Base-by-base conservation (phyloP, 2,113 vertebrate genomes). In the Scomber colias region DNA sequence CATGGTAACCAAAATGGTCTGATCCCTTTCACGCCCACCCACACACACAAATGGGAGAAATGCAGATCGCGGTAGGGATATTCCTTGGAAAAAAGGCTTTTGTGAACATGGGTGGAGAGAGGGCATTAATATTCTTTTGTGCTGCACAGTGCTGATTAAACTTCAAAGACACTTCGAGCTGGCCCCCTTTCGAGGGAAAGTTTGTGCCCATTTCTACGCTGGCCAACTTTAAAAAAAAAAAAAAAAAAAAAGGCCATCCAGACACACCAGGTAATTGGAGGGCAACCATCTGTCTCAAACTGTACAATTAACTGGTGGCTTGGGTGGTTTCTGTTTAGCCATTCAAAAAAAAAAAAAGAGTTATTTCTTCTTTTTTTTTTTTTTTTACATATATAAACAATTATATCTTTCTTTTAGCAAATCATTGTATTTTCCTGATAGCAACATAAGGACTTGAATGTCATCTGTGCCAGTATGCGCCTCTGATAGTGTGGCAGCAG, bases 41-140 rank as follows among this genome's bases (percentile, higher is more conserved):
- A 76, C 83, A 40, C 71, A 21, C 57, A 78, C 51, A 35, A 66
- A 77, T n/a, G 54, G 71, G 51, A 69, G 72, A 79, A 73, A 74
- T 63, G 75, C 72, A 75, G 74, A 85, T 71, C 54, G 35, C 55
- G 6, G 75, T 51, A 9, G 86, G 71, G 85, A 82, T 75, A 73
- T 77, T 89, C 60, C 62, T 75, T 5, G 15, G 80, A 76, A 53
- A 76, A 81, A 76, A 77, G 64, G 70, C 86, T 82, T 94, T 91
- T 89, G 87, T 83, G 71, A 78, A 53, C 65, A 51, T 21, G 83
- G 77, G 40, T 56, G 79, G 87, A 78, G 76, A 19, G 53, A 71
- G 79, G 65, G 68, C 90, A 89, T 93, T 91, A 87, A 89, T 91
- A 92, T 92, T 94, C 92, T 93, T 94, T 94, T 92, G 87, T 93